phyloP scores from a whole-genome alignment of 2,113 vertebrate species.

The Anarrhichthys ocellatus region DNA sequence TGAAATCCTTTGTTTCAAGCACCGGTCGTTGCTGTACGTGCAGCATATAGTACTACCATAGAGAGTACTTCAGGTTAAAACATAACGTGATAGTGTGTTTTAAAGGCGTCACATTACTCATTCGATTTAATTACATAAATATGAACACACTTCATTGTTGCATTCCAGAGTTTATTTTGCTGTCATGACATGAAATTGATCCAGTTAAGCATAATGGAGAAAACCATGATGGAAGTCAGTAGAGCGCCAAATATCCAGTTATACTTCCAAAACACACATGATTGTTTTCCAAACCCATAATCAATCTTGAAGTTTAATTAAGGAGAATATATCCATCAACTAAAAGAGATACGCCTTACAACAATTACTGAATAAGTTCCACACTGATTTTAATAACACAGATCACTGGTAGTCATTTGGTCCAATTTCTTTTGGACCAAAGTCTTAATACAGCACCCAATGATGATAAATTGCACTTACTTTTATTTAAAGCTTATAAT shows the following conservation, averaged over 20 bases:
- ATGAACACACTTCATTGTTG: background rate
- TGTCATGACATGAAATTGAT: constrained; percentile 28
- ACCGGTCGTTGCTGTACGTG: background rate
- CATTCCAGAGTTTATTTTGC: background rate
- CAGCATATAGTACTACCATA: background rate
- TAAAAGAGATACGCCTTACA: background rate
- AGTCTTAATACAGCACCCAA: background rate
- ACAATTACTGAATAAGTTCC: background rate
- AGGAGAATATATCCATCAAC: constrained; percentile 1
- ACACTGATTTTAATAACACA: background rate
- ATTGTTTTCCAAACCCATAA: constrained; percentile 35
- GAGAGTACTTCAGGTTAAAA: background rate
- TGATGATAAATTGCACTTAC: background rate
- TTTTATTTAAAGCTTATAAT: background rate
- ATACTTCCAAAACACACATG: constrained; percentile 28
- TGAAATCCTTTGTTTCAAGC: constrained; percentile 8
- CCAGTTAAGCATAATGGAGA: constrained; percentile 13
- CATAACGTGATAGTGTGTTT: background rate
- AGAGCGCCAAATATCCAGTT: constrained; percentile 27
- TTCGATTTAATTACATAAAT: background rate
- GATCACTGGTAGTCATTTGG: background rate
- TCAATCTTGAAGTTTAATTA: background rate
- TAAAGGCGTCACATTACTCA: background rate
- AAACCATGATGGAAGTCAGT: constrained; percentile 28
- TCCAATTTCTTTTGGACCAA: background rate